phyloP scores from a whole-genome alignment of 1,140 invertebrate genomes.

The Drosophila auraria region DNA sequence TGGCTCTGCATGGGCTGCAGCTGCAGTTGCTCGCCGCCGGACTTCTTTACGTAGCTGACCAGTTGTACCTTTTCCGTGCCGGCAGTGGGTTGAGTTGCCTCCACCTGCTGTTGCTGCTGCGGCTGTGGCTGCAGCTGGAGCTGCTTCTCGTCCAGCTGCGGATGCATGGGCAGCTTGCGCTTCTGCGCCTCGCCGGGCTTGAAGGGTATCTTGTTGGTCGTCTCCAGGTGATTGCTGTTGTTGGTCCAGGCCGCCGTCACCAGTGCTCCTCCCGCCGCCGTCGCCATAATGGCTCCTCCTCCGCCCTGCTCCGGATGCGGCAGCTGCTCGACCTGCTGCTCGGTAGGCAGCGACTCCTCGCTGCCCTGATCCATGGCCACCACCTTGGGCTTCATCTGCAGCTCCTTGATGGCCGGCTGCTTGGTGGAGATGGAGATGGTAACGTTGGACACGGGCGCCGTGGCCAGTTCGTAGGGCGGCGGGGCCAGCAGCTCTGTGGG shows the following conservation, averaged over 20 bases:
- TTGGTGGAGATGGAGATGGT: conserved; percentile 75
- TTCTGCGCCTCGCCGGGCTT: conserved; percentile 46
- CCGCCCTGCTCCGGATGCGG: conserved; percentile 14
- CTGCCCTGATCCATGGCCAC: conserved; percentile 17
- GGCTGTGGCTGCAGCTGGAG: conserved; percentile 29
- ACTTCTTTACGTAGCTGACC: conserved; percentile 35
- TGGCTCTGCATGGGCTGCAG: conserved; percentile 11
- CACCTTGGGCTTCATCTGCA: conserved; percentile 36
- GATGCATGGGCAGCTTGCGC: conserved; percentile 52
- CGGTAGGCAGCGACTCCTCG: conserved; percentile 13
- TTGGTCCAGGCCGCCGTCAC: conserved; percentile 1
- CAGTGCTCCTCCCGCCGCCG: background rate
- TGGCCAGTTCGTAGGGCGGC: conserved; percentile 67
- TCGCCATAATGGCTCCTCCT: background rate
- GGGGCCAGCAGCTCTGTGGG: conserved; percentile 51
- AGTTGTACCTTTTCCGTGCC: conserved; percentile 34
- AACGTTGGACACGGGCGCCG: conserved; percentile 57
- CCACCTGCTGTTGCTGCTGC: conserved; percentile 30
- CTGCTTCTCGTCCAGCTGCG: conserved; percentile 61
- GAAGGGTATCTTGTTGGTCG: conserved; percentile 10
- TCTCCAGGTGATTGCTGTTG: conserved; percentile 30
- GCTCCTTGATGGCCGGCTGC: conserved; percentile 47
- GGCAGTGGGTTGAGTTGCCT: background rate
- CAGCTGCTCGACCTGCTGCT: conserved; percentile 23
- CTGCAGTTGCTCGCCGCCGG: conserved; percentile 14